phyloP scores from a whole-genome alignment of 2,888 invertebrate genomes.

The Lochmaea capreae region DNA sequence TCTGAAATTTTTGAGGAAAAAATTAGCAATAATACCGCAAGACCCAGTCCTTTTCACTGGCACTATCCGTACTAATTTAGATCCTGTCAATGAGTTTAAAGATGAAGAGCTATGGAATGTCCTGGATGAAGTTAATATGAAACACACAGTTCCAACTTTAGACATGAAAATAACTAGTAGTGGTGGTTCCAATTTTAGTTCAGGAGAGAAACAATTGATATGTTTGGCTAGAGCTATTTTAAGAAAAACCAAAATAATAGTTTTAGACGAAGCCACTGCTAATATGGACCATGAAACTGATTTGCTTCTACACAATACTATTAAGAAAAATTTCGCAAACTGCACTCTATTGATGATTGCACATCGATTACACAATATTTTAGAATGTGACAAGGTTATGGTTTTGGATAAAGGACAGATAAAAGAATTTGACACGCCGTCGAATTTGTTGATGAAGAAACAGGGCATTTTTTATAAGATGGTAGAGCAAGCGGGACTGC shows the following conservation, averaged over 20 bases:
- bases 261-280: conserved; percentile 72
- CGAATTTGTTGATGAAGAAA: conserved; percentile 68
- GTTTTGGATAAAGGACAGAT: conserved; percentile 67
- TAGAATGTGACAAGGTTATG: conserved; percentile 69
- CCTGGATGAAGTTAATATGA: conserved; percentile 59
- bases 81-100: conserved; percentile 50
- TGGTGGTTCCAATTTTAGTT: conserved; percentile 42
- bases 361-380: conserved; percentile 65
- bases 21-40: conserved; percentile 86
- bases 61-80: conserved; percentile 64
- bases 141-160: conserved; percentile 70
- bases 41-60: conserved; percentile 86
- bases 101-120: conserved; percentile 52
- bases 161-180: conserved; percentile 60
- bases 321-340: conserved; percentile 66
- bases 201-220: conserved; percentile 67
- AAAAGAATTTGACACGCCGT: conserved; percentile 51
- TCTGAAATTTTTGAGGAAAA: conserved; percentile 77
- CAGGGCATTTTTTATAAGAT: conserved; percentile 73
- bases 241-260: conserved; percentile 65
- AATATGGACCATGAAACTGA: conserved; percentile 87
- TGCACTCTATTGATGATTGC: conserved; percentile 69
- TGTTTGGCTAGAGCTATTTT: conserved; percentile 69
- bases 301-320: conserved; percentile 75
- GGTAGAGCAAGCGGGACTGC: conserved; percentile 78